Percentiles rank a stretch among this genome's conserved stretches.
phyloP scores from a whole-genome alignment of 2,113 vertebrate genomes.

The Nanorana parkeri region DNA sequence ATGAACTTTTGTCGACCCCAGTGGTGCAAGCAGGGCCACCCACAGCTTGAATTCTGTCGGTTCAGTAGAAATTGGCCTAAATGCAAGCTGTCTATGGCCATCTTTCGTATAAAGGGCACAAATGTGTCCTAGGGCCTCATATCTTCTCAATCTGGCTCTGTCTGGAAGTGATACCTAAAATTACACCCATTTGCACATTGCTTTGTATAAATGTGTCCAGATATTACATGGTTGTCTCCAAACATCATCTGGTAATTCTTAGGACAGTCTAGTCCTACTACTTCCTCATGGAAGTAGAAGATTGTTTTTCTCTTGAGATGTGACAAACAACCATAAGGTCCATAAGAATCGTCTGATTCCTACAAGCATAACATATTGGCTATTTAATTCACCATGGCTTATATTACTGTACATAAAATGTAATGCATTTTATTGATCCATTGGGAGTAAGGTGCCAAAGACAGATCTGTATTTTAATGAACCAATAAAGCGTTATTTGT shows the following conservation, averaged over 20 bases:
- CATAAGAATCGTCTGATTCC: background rate
- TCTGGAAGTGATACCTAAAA: too few species aligned
- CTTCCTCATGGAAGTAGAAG: background rate
- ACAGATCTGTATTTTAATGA: slow-evolving; percentile 41
- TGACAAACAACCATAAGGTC: background rate
- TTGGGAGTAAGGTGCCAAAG: slow-evolving; percentile 21
- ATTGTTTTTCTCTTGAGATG: background rate
- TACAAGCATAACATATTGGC: background rate
- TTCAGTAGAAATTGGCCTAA: too few species aligned
- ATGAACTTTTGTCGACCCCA: too few species aligned
- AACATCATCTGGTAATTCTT: background rate
- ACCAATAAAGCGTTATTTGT: slow-evolving; percentile 50
- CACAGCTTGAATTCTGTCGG: too few species aligned
- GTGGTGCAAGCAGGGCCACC: too few species aligned
- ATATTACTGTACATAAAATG: slow-evolving; percentile 37
- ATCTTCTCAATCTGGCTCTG: too few species aligned
- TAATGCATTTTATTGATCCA: slow-evolving; percentile 31
- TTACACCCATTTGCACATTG: too few species aligned
- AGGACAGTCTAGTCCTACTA: background rate
- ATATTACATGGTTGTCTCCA: too few species aligned
- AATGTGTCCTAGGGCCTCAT: too few species aligned
- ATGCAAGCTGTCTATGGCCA: too few species aligned
- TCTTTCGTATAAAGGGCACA: too few species aligned
- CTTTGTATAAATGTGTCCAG: too few species aligned
- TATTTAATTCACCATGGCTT: background rate